Base-by-base conservation (phyloP, 1,140 invertebrate genomes). In the Hyposmocoma kahamanoa region DNA sequence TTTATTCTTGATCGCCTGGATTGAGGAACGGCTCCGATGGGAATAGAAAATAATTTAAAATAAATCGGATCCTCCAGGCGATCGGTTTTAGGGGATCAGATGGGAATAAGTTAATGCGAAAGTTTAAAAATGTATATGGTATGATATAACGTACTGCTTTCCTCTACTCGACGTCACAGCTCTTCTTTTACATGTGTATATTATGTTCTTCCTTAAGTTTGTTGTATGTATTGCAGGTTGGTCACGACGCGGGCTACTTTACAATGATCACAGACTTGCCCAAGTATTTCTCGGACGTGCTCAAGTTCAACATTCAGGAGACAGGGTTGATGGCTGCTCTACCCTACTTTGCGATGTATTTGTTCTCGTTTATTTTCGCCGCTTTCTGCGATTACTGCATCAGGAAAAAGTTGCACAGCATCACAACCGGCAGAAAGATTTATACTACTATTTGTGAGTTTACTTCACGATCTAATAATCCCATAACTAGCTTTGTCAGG, bases 181-280 rank as follows among this genome's bases (percentile, higher is more conserved):
- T n/a, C n/a, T n/a, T n/a, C n/a, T n/a, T n/a, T n/a, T n/a, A n/a
- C n/a, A n/a, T n/a, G n/a, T n/a, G n/a, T n/a, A n/a, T n/a, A n/a
- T n/a, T 2, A 6, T 6, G 28, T 3, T 30, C 28, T 30, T 30
- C 6, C 8, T 30, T 13, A 3, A 6, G 13, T 30, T 3, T 2
- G 28, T 2, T 3, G 10, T 30, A 3, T 30, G 3, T 43, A 34
- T 64, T 59, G 20, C 55, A 84, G 80, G 47, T 84, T 89, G 94
- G 95, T 5, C 94, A 97, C 81, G 96, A 97, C 81, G 98, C 96
- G 95, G 95, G 94, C 18, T 95, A 96, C 72, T 98, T 97, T 67
- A 97, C 95, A 8, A 93, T 97, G 89, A 91, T 97, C 1, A 97
- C 95, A 2, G 94, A 96, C 73, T 84, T 98, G 2, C 97, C 97